Percentiles rank a stretch among this genome's conserved stretches.
These are phyloP conservation scores for Pseudanteris insignis DNA, from an alignment of 2,888 invertebrate species.

Conservation along the genomic window DNA sequence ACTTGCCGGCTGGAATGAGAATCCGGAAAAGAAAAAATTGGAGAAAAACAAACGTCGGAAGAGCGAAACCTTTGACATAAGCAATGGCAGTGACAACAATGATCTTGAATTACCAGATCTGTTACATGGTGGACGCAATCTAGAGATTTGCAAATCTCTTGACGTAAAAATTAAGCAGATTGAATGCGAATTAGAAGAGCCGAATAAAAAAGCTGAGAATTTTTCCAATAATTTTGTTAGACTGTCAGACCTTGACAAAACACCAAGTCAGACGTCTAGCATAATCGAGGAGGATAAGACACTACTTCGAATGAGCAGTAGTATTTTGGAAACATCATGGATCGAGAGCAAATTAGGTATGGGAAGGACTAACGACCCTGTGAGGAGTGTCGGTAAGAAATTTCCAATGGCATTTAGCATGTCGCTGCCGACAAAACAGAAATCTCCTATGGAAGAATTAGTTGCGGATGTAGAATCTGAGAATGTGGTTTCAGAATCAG, in stretches of 20 bases:
- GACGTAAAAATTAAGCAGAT: slow-evolving; percentile 61
- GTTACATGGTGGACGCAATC: slow-evolving; percentile 55
- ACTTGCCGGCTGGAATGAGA: slow-evolving; percentile 58
- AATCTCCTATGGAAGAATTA: slow-evolving; percentile 59
- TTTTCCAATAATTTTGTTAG: slow-evolving; percentile 72
- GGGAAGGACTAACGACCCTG: slow-evolving; percentile 72
- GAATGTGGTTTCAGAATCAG: slow-evolving; percentile 66
- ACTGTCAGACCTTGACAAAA: slow-evolving; percentile 82
- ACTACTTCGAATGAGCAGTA: slow-evolving; percentile 73
- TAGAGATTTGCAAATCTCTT: slow-evolving; percentile 57
- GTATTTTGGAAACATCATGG: slow-evolving; percentile 77
- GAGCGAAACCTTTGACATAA: slow-evolving; percentile 63
- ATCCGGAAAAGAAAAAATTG: too few species aligned
- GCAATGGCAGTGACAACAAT: slow-evolving; percentile 59
- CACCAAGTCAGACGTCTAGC: slow-evolving; percentile 66
- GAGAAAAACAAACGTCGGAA: slow-evolving; percentile 52
- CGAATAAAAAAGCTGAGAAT: slow-evolving; percentile 45
- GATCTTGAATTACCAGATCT: slow-evolving; percentile 57
- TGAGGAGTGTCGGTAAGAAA: slow-evolving; percentile 54
- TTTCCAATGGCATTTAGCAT: slow-evolving; percentile 59
- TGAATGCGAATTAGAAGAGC: slow-evolving; percentile 56
- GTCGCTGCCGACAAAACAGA: slow-evolving; percentile 59
- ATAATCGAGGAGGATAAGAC: slow-evolving; percentile 56
- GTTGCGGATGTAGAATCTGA: slow-evolving; percentile 54
- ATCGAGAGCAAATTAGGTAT: slow-evolving; percentile 72